phyloP scores from a whole-genome alignment of 2,888 invertebrate genomes.

The Spialia ferax region DNA sequence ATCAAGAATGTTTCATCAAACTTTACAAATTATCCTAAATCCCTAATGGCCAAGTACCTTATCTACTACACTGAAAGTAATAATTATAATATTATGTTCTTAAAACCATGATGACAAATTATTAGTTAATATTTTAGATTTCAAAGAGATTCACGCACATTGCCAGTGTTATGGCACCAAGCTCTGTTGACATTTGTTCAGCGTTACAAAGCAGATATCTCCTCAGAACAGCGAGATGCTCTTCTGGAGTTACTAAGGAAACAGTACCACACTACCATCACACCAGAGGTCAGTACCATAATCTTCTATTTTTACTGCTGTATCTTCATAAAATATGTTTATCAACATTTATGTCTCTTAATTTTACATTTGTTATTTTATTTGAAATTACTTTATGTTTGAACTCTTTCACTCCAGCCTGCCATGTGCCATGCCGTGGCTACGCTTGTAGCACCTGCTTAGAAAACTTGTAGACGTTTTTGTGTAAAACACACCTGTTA shows the following conservation, averaged over 20 bases:
- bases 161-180: slow-evolving; percentile 99
- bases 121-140: slow-evolving; percentile 86
- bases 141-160: slow-evolving; percentile 91
- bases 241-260: slow-evolving; percentile 92
- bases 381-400: no score
- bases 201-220: slow-evolving; percentile 97
- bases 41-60: neutral
- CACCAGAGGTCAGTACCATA: slow-evolving; percentile 83
- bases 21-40: neutral
- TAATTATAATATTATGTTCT: neutral
- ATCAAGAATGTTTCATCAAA: no score
- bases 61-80: no score
- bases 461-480: no score
- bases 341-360: no score
- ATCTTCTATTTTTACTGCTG: neutral
- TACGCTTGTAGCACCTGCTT: no score
- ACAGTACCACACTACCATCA: slow-evolving; percentile 91
- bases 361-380: no score
- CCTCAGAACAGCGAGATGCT: slow-evolving; percentile 96
- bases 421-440: no score
- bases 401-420: no score
- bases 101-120: neutral
- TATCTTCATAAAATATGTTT: no score
- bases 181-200: slow-evolving; percentile 97
- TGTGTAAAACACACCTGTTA: no score